These are phyloP conservation scores for Neopelma chrysocephalum DNA, from an alignment of 2,797 vertebrate genomes.

Conservation along the genomic window DNA sequence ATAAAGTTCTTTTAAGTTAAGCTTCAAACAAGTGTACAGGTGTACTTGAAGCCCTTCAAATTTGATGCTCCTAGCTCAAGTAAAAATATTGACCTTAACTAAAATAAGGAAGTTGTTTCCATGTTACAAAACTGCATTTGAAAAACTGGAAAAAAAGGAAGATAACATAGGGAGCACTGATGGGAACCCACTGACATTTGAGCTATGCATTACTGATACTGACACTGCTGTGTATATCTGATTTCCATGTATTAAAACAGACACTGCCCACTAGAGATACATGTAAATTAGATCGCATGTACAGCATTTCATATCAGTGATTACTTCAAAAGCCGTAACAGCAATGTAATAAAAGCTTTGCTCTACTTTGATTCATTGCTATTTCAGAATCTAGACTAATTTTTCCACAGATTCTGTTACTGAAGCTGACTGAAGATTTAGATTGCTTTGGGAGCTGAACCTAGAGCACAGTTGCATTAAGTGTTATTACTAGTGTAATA, in stretches of 20 bases:
- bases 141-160: not conserved
- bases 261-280: not conserved
- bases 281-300: not conserved
- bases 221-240: not conserved
- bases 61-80: not conserved
- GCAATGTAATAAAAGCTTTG: not conserved
- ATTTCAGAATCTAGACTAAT: not conserved
- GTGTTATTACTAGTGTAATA: not conserved
- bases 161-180: not conserved
- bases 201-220: not conserved
- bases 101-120: not conserved
- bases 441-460: not conserved
- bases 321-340: not conserved
- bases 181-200: not conserved
- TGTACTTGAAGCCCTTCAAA: not conserved
- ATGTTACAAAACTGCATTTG: not conserved
- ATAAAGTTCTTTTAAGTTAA: not conserved
- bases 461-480: not conserved
- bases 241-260: not conserved
- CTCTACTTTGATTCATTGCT: constrained; percentile 2
- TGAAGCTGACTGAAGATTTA: not conserved
- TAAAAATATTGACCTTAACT: not conserved
- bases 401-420: not conserved
- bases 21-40: not conserved
- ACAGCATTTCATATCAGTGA: constrained; percentile 12